A percentile compares a stretch with the other conserved stretches of the same genome.
Conservation (phyloP, 1,140 invertebrate species). For the Drosophila sulfurigaster region DNA sequence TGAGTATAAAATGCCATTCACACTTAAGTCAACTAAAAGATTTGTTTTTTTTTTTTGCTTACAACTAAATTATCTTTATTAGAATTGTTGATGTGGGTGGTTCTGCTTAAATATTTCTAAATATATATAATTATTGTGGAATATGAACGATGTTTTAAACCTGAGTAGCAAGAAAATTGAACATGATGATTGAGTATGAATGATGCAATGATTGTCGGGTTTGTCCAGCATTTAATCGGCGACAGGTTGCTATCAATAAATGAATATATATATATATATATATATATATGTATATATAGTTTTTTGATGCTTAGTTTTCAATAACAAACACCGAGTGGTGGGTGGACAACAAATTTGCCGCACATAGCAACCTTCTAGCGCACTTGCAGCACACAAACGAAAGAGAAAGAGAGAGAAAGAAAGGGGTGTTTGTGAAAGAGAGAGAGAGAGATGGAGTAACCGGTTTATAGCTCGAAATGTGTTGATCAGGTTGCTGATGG, state of each 20-base stretch:
- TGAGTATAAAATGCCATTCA: conserved; percentile 3
- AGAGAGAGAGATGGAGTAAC: conserved; percentile 1
- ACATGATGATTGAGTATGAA: conserved; percentile 22
- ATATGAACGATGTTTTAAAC: background rate
- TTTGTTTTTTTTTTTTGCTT: background rate
- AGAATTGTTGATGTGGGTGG: background rate
- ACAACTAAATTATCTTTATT: background rate
- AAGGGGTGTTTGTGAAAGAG: background rate
- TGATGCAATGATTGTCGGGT: conserved; percentile 30
- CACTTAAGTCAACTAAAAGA: background rate
- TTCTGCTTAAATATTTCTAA: background rate
- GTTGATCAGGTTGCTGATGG: conserved; percentile 42
- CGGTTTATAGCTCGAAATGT: conserved; percentile 12
- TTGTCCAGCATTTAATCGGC: conserved; percentile 6
- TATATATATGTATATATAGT: no score
- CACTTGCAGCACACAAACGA: background rate
- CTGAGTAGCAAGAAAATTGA: background rate
- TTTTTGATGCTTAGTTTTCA: conserved; percentile 75
- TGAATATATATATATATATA: conserved; percentile 24
- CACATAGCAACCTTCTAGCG: conserved; percentile 58
- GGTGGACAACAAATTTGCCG: conserved; percentile 4
- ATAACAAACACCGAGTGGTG: conserved; percentile 64
- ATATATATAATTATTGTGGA: background rate
- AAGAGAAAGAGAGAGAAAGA: background rate
- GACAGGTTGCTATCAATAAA: conserved; percentile 74